A percentile compares a stretch with the other conserved stretches of the same genome.
These are phyloP conservation scores for Zophobas atratus DNA, from an alignment of 1,140 invertebrate species.

Conservation along the genomic window DNA sequence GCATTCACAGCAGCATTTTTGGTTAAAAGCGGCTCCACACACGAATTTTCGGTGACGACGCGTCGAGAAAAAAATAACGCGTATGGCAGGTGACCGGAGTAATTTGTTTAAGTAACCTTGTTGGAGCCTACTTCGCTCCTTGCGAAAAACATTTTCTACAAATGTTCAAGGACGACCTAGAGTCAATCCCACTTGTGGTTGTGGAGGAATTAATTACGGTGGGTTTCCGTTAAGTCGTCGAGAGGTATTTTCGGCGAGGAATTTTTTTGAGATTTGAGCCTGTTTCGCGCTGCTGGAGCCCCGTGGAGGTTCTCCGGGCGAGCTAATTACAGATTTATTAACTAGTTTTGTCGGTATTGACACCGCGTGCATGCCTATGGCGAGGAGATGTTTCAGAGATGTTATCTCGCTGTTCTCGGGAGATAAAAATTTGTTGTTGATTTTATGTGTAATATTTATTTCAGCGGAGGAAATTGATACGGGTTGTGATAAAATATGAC, in stretches of 20 bases:
- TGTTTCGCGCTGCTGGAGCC: neutral
- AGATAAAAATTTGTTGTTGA: no score
- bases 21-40: neutral
- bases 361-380: no score
- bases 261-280: neutral
- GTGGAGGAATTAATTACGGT: neutral
- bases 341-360: neutral
- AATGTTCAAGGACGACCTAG: neutral
- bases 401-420: no score
- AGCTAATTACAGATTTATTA: neutral
- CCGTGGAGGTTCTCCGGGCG: no score
- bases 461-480: no score
- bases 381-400: no score
- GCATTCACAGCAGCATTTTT: conserved; percentile 24
- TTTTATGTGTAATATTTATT: no score
- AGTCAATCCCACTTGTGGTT: neutral
- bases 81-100: neutral
- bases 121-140: neutral
- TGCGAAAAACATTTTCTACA: neutral
- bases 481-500: no score
- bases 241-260: no score
- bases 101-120: neutral
- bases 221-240: no score
- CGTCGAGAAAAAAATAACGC: neutral
- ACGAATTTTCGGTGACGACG: conserved; percentile 8